Conservation (phyloP, 2,888 invertebrate species). For the Mycalesis mineus region DNA sequence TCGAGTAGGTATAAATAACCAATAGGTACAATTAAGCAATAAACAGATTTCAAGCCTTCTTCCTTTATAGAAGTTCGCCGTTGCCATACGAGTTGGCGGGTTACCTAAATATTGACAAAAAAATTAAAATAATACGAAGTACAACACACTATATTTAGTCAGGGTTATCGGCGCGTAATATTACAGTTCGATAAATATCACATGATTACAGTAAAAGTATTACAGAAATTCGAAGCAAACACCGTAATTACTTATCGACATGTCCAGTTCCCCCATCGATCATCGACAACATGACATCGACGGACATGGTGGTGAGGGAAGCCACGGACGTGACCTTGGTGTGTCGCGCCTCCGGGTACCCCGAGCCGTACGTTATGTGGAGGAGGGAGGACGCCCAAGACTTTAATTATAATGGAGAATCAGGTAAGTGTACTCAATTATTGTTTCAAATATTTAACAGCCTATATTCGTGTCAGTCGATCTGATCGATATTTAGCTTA, state of each 20-base stretch:
- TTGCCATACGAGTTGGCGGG: too few species aligned
- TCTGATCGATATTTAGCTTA: too few species aligned
- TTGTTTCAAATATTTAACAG: background rate
- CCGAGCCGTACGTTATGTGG: slow-evolving; percentile 96
- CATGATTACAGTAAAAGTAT: background rate
- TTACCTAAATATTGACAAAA: too few species aligned
- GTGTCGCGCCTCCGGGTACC: slow-evolving; percentile 92
- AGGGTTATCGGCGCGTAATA: too few species aligned
- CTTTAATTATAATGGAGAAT: slow-evolving; percentile 92
- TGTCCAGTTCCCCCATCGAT: slow-evolving; percentile 92
- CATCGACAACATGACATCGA: slow-evolving; percentile 92
- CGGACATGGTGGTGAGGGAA: slow-evolving; percentile 94
- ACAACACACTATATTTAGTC: too few species aligned
- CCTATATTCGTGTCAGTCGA: background rate
- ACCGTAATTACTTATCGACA: slow-evolving; percentile 25
- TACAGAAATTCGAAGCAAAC: slow-evolving; percentile 4
- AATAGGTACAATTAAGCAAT: too few species aligned
- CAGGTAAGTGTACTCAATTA: slow-evolving; percentile 74
- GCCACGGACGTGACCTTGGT: slow-evolving; percentile 91
- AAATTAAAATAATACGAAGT: too few species aligned
- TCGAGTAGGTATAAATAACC: too few species aligned
- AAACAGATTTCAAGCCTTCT: too few species aligned
- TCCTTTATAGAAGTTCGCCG: too few species aligned
- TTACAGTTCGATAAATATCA: too few species aligned
- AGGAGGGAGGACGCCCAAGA: slow-evolving; percentile 91